Evolutionary conservation across 2,888 invertebrate species (phyloP).

Genomic region (Hoplodrina blanda): DNA sequence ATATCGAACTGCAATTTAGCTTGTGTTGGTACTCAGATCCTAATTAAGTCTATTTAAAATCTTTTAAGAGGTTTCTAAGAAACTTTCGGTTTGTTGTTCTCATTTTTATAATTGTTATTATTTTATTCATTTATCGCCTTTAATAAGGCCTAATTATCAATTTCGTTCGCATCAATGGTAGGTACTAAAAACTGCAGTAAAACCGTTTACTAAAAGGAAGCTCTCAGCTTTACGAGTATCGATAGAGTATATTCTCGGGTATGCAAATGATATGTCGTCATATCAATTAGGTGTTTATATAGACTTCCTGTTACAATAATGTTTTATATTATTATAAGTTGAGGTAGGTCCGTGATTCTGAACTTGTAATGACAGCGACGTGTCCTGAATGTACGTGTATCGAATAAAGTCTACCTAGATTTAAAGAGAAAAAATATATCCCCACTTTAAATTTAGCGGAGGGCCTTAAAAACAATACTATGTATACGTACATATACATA

Average conservation of each 20-base stretch:
- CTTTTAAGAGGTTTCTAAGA: background rate
- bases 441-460: too few relatives aligned
- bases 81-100: slow-evolving; percentile 1
- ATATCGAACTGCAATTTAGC: background rate
- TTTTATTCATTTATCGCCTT: slow-evolving; percentile 15
- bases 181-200: slow-evolving; percentile 29
- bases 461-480: too few relatives aligned
- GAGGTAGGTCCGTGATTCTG: slow-evolving; percentile 57
- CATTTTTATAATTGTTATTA: background rate
- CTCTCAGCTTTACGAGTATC: slow-evolving; percentile 39
- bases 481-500: too few relatives aligned
- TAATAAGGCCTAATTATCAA: slow-evolving; percentile 31
- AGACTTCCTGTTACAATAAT: slow-evolving; percentile 45
- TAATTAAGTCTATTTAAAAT: background rate
- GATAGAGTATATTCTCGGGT: slow-evolving; percentile 35
- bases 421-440: background rate
- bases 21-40: background rate
- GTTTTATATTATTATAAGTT: slow-evolving; percentile 39
- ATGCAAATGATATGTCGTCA: slow-evolving; percentile 41
- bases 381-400: slow-evolving; percentile 28
- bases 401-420: slow-evolving; percentile 29
- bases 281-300: slow-evolving; percentile 42
- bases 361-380: slow-evolving; percentile 37
- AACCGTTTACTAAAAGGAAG: slow-evolving; percentile 46
- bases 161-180: slow-evolving; percentile 12